Evolutionary conservation across 2,113 vertebrate genomes (phyloP).

Genomic region (Picathartes gymnocephalus): DNA sequence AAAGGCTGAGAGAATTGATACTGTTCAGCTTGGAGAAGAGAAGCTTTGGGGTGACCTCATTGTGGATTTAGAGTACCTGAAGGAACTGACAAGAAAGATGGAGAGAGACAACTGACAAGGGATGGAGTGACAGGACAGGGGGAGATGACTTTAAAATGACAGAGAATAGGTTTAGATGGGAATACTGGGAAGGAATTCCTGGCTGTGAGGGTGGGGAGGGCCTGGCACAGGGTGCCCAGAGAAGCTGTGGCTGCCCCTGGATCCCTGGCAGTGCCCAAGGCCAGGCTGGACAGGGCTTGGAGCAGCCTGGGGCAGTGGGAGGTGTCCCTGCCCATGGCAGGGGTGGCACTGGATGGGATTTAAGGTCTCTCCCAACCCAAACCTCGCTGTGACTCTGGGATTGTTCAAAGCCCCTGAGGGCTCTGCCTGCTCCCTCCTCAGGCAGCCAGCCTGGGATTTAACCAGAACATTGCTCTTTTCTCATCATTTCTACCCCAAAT

Average conservation of each 20-base stretch:
- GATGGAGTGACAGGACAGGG: not conserved
- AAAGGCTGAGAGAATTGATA: not conserved
- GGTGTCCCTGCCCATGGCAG: not conserved
- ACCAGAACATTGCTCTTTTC: too few relatives aligned
- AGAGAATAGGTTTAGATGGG: not conserved
- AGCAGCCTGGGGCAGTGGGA: fast-evolving
- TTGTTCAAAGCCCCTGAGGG: too few relatives aligned
- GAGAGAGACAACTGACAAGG: not conserved
- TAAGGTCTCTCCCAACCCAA: not conserved
- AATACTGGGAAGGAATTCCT: not conserved
- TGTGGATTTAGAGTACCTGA: fast-evolving
- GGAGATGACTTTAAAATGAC: not conserved
- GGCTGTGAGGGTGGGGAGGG: fast-evolving
- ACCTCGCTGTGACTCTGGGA: too few relatives aligned
- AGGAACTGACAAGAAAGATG: not conserved
- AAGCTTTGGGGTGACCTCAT: not conserved
- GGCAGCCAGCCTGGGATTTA: too few relatives aligned
- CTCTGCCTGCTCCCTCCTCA: too few relatives aligned
- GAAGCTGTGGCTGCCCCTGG: not conserved
- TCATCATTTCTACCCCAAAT: too few relatives aligned
- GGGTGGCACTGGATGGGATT: fast-evolving
- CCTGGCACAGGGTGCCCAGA: not conserved
- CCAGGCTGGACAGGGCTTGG: not conserved
- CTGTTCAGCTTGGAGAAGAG: not conserved
- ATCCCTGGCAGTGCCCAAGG: not conserved